A percentile compares a stretch with the other conserved stretches of the same genome.
Evolutionary conservation across 2,113 vertebrate genomes (phyloP).

Genomic region (cat (Felis catus)): F.catus_Fca126_mat1.0 CM031419.1:38707501-38708000

Average conservation of each 20-base stretch:
- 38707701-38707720: neutral
- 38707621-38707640: neutral
- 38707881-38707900: neutral
- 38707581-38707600: neutral
- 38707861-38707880: neutral
- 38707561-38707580: neutral
- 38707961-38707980: slow-evolving; percentile 20
- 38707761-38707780: neutral
- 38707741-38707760: neutral
- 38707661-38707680: neutral
- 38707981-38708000: slow-evolving; percentile 74
- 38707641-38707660: neutral
- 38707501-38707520: neutral
- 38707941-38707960: slow-evolving; percentile 44
- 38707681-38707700: neutral
- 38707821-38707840: neutral
- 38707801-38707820: neutral
- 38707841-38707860: neutral
- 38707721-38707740: neutral
- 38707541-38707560: neutral
- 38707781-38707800: neutral
- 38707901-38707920: neutral
- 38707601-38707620: neutral
- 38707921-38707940: neutral
- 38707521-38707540: neutral